A percentile compares a stretch with the other conserved stretches of the same genome.
Evolutionary conservation across 2,113 vertebrate genomes (phyloP).

Genomic region (Columba livia): DNA sequence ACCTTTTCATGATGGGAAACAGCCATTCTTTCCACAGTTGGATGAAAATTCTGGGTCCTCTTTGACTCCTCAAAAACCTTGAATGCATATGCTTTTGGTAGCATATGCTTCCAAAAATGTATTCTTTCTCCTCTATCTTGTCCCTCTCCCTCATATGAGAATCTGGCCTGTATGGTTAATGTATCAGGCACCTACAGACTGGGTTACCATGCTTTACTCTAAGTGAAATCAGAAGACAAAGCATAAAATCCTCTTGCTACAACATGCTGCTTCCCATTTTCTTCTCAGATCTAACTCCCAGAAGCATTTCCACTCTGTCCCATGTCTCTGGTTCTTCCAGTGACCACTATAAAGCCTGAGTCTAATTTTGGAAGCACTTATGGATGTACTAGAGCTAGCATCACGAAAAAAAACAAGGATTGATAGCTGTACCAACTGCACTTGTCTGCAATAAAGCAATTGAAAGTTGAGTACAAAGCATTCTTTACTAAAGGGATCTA

Average conservation of each 20-base stretch:
- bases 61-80: neutral
- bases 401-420: neutral
- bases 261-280: neutral
- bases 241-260: neutral
- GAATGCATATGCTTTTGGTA: neutral
- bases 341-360: neutral
- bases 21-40: constrained; percentile 32
- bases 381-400: neutral
- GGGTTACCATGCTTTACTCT: neutral
- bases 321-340: neutral
- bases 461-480: neutral
- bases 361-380: neutral
- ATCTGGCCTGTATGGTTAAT: neutral
- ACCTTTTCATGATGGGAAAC: constrained; percentile 64
- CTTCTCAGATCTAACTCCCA: neutral
- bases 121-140: neutral
- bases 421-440: fast-evolving
- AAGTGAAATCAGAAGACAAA: neutral
- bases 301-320: neutral
- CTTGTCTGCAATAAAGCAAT: neutral
- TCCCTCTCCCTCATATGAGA: neutral
- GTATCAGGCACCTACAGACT: constrained; percentile 7
- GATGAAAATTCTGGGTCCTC: constrained; percentile 31
- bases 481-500: neutral
- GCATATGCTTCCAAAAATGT: constrained; percentile 21